Evolutionary conservation across 1,140 invertebrate species (phyloP), one percentile per base, ranked within the genome.

Genomic region (Drosophila kurseongensis): DNA sequence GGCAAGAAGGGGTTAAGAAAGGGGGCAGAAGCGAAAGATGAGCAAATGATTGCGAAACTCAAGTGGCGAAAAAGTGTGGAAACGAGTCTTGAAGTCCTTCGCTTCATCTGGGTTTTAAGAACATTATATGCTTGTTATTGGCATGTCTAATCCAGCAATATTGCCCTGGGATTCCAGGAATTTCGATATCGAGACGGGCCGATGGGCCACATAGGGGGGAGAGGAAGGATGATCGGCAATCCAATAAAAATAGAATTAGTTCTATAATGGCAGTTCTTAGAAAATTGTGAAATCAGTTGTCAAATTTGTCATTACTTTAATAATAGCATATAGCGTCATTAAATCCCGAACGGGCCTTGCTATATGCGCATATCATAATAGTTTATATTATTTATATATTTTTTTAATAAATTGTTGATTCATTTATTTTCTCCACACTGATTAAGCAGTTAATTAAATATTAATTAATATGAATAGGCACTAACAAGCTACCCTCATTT

Each of bases 41-140:
- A 51, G 52, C 73, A 74, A 81, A 78, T 71, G 58, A 85, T 83
- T 83, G 72, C 61, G 72, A 82, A 67, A 75, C 67, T 69, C 47
- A 61, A 75, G 68, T 80, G 77, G 52, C 60, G 44, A 48, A 63
- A 65, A 60, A 68, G 51, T 69, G 58, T 36, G 16, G 27, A 12
- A 51, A 57, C 65, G 42, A 69, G 51, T 58, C 56, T 48, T 75
- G 48, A 50, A 54, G 55, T 32, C 38, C 47, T 35, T 38, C 41
- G 63, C 41, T 65, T 16, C 36, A 67, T 67, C 18, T 32, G 27
- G 47, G 16, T 52, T 59, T 55, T 44, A 14, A 60, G 56, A 54
- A 29, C 55, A 35, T 44, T 62, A 56, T 45, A 45, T 40, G 60
- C 58, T 48, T 62, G 66, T 59, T 73, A 66, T 50, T 14, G 12